phyloP scores from a whole-genome alignment of 1,140 invertebrate genomes.

The Drosophila paulistorum region DNA sequence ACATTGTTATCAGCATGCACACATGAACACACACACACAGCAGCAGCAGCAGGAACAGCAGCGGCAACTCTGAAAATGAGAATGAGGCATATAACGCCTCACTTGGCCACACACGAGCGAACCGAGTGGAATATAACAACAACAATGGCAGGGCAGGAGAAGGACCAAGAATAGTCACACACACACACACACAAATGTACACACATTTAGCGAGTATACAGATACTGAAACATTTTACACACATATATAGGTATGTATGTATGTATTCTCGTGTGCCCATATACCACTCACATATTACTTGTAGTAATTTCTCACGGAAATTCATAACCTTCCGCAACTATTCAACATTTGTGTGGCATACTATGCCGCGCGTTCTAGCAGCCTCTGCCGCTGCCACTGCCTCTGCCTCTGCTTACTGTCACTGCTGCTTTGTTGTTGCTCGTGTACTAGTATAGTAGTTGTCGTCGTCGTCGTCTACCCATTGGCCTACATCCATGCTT shows the following conservation, averaged over 20 bases:
- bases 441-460: slow-evolving; percentile 52
- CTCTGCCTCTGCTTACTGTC: slow-evolving; percentile 10
- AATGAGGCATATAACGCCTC: slow-evolving; percentile 44
- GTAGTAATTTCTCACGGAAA: slow-evolving; percentile 82
- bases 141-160: background rate
- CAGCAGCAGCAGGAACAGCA: background rate
- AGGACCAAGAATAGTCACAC: slow-evolving; percentile 9
- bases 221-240: background rate
- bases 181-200: background rate
- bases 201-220: background rate
- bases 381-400: slow-evolving; percentile 8
- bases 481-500: slow-evolving; percentile 76
- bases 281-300: slow-evolving; percentile 78
- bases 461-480: slow-evolving; percentile 60
- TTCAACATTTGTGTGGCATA: slow-evolving; percentile 80
- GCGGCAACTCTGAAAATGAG: background rate
- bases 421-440: slow-evolving; percentile 26
- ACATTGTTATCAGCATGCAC: slow-evolving; percentile 78
- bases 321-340: slow-evolving; percentile 82
- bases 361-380: slow-evolving; percentile 62
- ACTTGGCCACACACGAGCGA: slow-evolving; percentile 73
- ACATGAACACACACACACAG: slow-evolving; percentile 67
- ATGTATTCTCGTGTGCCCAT: slow-evolving; percentile 31
- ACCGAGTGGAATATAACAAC: slow-evolving; percentile 26
- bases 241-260: background rate